These are phyloP conservation scores for Rotaria socialis DNA, from an alignment of 2,888 invertebrate genomes.

Conservation along the genomic window DNA sequence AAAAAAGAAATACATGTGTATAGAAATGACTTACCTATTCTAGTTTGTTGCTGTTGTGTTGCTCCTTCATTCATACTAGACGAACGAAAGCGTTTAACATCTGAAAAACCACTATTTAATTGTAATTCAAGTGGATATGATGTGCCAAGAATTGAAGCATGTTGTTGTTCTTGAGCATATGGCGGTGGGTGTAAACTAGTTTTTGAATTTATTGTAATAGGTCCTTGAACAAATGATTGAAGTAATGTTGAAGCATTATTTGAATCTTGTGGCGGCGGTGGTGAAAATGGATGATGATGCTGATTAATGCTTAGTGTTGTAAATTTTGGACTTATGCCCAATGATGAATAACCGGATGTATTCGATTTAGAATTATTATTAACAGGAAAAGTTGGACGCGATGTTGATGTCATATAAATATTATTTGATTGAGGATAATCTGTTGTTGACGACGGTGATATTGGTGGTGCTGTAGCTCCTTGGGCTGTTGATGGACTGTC, in stretches of 20 bases:
- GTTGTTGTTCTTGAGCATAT: background rate
- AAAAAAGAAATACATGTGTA: too few species aligned
- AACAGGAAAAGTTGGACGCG: background rate
- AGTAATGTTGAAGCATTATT: background rate
- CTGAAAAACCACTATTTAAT: background rate
- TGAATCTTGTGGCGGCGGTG: background rate
- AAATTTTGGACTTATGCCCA: conserved; percentile 33
- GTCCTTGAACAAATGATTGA: background rate
- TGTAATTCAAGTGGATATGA: conserved; percentile 23
- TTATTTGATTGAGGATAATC: background rate
- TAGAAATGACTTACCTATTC: background rate
- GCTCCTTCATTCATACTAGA: conserved; percentile 33
- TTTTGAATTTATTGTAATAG: background rate
- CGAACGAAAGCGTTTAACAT: conserved; percentile 24
- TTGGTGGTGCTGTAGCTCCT: background rate
- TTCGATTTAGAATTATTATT: conserved; percentile 9
- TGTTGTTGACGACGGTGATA: conserved; percentile 8
- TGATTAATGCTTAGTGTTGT: background rate
- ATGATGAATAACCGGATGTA: background rate
- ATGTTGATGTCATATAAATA: background rate
- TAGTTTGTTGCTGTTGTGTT: conserved; percentile 2
- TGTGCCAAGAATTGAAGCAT: background rate
- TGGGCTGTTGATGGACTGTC: background rate
- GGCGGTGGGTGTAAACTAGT: conserved; percentile 5
- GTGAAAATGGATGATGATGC: background rate